Evolutionary conservation across 2,888 invertebrate genomes (phyloP), one percentile per base, ranked within the genome.

Genomic region (Noctua fimbriata): DNA sequence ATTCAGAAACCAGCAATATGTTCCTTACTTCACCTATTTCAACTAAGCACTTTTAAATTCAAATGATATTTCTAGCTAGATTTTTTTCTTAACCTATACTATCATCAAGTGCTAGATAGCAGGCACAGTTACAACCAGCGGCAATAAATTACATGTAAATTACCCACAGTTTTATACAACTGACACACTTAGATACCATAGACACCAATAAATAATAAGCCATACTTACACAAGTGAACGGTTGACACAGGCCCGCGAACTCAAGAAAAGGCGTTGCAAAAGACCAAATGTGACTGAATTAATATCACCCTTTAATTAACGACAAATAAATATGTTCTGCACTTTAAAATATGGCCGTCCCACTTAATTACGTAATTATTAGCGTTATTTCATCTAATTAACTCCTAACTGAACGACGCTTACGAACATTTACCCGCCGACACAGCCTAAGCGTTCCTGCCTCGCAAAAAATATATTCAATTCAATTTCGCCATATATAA

Each of bases 261-360:
- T 63, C 24, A 77, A 74, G 67, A 76, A 84, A 87, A 84, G 87
- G 66, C 66, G 47, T 76, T 74, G 80, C 87, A 58, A 69, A 79
- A 41, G 41, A 74, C 71, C 44, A 77, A 77, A 84, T 74, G 72
- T 71, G n/a, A 44, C 49, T 73, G 69, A 77, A 80, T 87, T 80
- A 75, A 80, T 87, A 87, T 66, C 73, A 84, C 63, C 85, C 47
- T 78, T 85, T 86, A 86, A 86, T 86, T 85, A 81, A 79, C 88
- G 81, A 81, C 78, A 88, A 52, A 73, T 81, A 87, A 81, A 88
- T 85, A 76, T 66, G 63, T 73, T 76, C 60, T 72, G 70, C 82
- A 49, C 73, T 77, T 73, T 75, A 79, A 85, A 75, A 78, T 80
- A 87, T 70, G 72, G 72, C 36, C 73, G 70, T 70, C 65, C 52